These are phyloP conservation scores for Gobiocypris rarus DNA, from an alignment of 2,113 vertebrate species.

Conservation along the genomic window DNA sequence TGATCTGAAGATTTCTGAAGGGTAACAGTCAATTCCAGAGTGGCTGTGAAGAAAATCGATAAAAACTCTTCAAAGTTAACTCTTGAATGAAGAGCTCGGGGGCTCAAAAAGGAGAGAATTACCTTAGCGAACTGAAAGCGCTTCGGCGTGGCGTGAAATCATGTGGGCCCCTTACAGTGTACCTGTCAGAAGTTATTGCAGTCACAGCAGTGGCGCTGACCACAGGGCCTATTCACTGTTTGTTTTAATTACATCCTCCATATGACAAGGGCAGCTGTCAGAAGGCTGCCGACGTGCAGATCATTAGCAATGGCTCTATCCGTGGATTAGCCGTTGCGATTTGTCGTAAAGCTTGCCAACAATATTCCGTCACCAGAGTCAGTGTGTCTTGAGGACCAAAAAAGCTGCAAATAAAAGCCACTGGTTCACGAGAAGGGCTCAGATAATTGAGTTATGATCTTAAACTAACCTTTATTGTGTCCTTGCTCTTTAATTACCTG, in stretches of 20 bases:
- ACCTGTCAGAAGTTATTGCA: constrained; percentile 39
- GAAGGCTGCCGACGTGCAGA: neutral
- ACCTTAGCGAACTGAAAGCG: neutral
- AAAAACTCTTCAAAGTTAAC: neutral
- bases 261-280: constrained; percentile 50
- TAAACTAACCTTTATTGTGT: constrained; percentile 48
- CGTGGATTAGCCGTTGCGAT: neutral
- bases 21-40: neutral
- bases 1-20: constrained; percentile 13
- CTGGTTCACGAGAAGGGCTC: constrained; percentile 34
- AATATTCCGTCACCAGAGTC: neutral
- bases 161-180: constrained; percentile 1
- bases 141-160: neutral
- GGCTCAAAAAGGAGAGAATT: constrained; percentile 12
- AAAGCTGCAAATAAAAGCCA: constrained; percentile 16
- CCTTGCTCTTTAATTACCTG: constrained; percentile 46
- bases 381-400: neutral
- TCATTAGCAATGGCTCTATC: constrained; percentile 36
- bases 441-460: constrained; percentile 51
- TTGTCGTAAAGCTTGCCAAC: constrained; percentile 18
- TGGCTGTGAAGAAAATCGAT: constrained; percentile 18
- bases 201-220: constrained; percentile 42
- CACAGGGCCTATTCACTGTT: constrained; percentile 39
- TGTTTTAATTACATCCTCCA: constrained; percentile 46
- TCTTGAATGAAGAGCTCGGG: constrained; percentile 21